Conservation (phyloP, 2,797 vertebrate genomes). For the Heteromormyrus szaboi region DNA sequence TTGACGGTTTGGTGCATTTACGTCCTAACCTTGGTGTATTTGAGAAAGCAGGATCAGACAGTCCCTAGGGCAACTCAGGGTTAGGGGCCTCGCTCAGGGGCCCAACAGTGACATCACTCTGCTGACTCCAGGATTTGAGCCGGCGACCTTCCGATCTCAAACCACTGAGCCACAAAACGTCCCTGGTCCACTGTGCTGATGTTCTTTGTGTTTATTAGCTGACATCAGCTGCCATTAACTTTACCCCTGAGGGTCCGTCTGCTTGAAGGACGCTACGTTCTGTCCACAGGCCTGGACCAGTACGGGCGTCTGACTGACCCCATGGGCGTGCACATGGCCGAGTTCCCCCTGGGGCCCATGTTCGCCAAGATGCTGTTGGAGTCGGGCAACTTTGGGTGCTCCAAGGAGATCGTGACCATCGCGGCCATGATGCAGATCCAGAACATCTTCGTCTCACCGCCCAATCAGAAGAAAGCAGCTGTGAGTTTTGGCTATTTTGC, state of each 20-base stretch:
- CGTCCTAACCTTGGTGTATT: not conserved
- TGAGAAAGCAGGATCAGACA: not conserved
- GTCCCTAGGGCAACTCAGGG: not conserved
- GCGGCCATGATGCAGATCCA: slow-evolving; percentile 99
- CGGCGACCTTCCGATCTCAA: not conserved
- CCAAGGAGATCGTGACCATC: slow-evolving; percentile 91
- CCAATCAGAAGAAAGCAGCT: slow-evolving; percentile 85
- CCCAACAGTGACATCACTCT: not conserved
- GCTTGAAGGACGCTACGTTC: not conserved
- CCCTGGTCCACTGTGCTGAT: not conserved
- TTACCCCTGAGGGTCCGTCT: not conserved
- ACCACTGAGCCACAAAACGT: not conserved
- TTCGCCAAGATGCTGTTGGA: slow-evolving; percentile 98
- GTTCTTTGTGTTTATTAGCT: not conserved
- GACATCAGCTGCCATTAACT: not conserved
- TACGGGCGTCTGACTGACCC: slow-evolving; percentile 89
- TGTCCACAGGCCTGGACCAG: slow-evolving; percentile 81
- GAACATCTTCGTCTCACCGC: slow-evolving; percentile 81
- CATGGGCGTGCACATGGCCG: slow-evolving; percentile 88
- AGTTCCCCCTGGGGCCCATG: slow-evolving; percentile 97
- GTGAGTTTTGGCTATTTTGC: slow-evolving; percentile 61
- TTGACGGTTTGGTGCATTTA: not conserved
- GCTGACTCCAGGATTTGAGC: not conserved
- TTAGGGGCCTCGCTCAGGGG: not conserved
- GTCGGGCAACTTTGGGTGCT: slow-evolving; percentile 94